These are phyloP conservation scores for Lutjanus erythropterus DNA, from an alignment of 2,113 vertebrate genomes.

Conservation along the genomic window DNA sequence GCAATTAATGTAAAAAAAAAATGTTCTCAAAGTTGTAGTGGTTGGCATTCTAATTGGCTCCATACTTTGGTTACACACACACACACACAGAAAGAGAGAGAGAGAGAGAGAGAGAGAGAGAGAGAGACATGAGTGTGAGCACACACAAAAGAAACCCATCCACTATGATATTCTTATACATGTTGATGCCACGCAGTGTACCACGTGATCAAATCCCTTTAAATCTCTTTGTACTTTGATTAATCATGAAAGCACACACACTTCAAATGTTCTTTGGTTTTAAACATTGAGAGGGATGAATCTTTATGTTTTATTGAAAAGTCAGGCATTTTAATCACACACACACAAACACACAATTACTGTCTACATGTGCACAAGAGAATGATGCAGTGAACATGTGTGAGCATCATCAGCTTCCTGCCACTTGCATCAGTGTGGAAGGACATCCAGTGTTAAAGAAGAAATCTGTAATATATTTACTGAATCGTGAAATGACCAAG, in stretches of 20 bases:
- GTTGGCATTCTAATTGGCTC: conserved; percentile 8
- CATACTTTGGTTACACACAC: neutral
- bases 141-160: neutral
- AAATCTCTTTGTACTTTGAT: conserved; percentile 23
- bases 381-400: conserved; percentile 4
- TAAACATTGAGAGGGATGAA: conserved; percentile 5
- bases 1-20: conserved; percentile 4
- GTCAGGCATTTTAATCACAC: neutral
- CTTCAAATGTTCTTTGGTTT: conserved; percentile 15
- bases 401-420: conserved; percentile 13
- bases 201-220: conserved; percentile 29
- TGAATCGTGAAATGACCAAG: too few species aligned
- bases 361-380: neutral
- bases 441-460: neutral
- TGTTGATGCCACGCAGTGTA: neutral
- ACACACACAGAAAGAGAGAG: too few species aligned
- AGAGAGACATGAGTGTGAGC: too few species aligned
- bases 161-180: conserved; percentile 20
- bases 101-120: too few species aligned
- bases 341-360: neutral
- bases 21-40: neutral
- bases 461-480: too few species aligned
- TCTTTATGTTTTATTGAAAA: conserved; percentile 38
- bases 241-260: conserved; percentile 13
- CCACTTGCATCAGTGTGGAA: conserved; percentile 16